Evolutionary conservation across 2,113 vertebrate species (phyloP).

Genomic region (Cyanistes caeruleus): DNA sequence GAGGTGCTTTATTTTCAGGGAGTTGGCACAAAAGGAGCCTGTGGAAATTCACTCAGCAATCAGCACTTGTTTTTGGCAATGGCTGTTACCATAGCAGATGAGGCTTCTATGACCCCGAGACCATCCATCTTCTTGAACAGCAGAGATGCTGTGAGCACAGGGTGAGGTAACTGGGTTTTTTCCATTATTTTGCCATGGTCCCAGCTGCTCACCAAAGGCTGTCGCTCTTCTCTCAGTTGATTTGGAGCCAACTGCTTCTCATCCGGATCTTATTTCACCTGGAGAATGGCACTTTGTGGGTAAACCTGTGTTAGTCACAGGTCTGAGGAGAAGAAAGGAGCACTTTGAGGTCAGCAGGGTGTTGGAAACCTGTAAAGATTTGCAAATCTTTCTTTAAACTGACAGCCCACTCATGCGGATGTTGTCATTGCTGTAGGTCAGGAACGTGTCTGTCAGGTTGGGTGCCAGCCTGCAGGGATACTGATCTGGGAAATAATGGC

Average conservation of each 20-base stretch:
- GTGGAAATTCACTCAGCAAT: slow-evolving; percentile 45
- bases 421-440: background rate
- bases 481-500: background rate
- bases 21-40: background rate
- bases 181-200: background rate
- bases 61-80: background rate
- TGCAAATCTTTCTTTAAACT: background rate
- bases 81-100: background rate
- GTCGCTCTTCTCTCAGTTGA: background rate
- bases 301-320: background rate
- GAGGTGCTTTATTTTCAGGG: background rate
- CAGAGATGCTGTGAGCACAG: slow-evolving; percentile 14
- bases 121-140: background rate
- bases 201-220: background rate
- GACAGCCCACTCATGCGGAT: background rate
- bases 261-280: background rate
- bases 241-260: slow-evolving; percentile 14
- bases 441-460: background rate
- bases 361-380: background rate
- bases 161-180: background rate
- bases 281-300: background rate
- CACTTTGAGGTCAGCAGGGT: background rate
- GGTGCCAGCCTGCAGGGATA: background rate
- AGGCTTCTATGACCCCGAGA: background rate
- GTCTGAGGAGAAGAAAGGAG: background rate